Percentiles rank a stretch among this genome's conserved stretches.
Conservation (phyloP, 2,797 vertebrate species). For the Ctenopoma kingsleyae region DNA sequence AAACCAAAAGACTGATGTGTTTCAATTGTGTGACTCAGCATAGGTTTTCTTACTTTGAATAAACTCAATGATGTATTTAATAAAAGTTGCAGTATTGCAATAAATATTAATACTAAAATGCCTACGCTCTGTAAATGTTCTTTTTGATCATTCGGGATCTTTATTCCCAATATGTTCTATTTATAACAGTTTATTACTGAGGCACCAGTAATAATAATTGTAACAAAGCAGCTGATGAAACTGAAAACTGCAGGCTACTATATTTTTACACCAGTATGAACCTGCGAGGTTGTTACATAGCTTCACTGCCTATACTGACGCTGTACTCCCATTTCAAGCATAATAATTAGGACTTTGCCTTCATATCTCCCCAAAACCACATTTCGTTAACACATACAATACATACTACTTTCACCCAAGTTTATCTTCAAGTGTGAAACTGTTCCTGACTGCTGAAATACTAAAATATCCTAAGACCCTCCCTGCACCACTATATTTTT, state of each 20-base stretch:
- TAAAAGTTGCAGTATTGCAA: neutral
- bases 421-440: conserved; percentile 56
- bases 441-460: conserved; percentile 47
- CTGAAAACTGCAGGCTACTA: conserved; percentile 17
- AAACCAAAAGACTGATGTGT: neutral
- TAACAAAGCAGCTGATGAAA: conserved; percentile 6
- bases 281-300: conserved; percentile 21
- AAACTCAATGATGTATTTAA: neutral
- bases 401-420: conserved; percentile 34
- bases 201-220: conserved; percentile 11
- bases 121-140: neutral
- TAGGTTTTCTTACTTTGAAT: neutral
- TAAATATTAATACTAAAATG: neutral
- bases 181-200: neutral
- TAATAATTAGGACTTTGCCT: conserved; percentile 54
- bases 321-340: conserved; percentile 22
- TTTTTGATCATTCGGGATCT: conserved; percentile 4
- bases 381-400: conserved; percentile 45
- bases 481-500: conserved; percentile 28
- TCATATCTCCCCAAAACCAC: conserved; percentile 55
- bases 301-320: conserved; percentile 10
- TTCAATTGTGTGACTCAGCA: neutral
- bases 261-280: conserved; percentile 20
- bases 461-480: conserved; percentile 42
- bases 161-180: neutral